Evolutionary conservation across 2,113 vertebrate species (phyloP).

Genomic region (Toxotes jaculatrix): DNA sequence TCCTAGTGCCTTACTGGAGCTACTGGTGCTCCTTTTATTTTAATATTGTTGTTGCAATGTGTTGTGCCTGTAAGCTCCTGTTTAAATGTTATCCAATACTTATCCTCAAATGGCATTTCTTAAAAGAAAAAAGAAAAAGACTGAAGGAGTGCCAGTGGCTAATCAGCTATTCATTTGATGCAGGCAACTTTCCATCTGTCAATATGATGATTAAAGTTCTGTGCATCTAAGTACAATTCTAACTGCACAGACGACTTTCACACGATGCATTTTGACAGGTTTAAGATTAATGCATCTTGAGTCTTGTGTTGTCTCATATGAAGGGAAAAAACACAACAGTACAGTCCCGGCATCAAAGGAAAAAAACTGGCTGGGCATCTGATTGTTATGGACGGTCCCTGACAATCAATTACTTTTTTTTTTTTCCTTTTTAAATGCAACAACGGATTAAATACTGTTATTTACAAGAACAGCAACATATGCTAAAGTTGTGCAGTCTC

Average conservation of each 20-base stretch:
- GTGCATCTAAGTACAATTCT: not conserved
- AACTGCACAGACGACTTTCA: not conserved
- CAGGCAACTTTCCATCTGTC: constrained; percentile 2
- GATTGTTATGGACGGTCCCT: no score
- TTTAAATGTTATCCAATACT: not conserved
- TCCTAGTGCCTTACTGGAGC: not conserved
- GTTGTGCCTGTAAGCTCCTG: not conserved
- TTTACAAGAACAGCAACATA: no score
- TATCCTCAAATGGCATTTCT: not conserved
- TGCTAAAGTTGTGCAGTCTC: no score
- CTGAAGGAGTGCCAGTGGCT: not conserved
- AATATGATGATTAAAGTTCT: not conserved
- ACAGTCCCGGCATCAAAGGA: no score
- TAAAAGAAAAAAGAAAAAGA: not conserved
- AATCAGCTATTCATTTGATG: constrained; percentile 5
- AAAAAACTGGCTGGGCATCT: no score
- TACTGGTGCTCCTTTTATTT: not conserved
- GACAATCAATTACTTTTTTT: no score
- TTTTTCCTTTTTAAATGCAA: no score
- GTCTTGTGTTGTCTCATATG: not conserved
- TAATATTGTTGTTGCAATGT: not conserved
- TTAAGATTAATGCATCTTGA: not conserved
- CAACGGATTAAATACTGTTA: no score
- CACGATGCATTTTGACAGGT: not conserved
- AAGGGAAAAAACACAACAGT: not conserved